Evolutionary conservation across 37 sponge, comb jelly and placozoan species (phyloP), one percentile per base, ranked within the genome.

Genomic region (Crambe crambe): DNA sequence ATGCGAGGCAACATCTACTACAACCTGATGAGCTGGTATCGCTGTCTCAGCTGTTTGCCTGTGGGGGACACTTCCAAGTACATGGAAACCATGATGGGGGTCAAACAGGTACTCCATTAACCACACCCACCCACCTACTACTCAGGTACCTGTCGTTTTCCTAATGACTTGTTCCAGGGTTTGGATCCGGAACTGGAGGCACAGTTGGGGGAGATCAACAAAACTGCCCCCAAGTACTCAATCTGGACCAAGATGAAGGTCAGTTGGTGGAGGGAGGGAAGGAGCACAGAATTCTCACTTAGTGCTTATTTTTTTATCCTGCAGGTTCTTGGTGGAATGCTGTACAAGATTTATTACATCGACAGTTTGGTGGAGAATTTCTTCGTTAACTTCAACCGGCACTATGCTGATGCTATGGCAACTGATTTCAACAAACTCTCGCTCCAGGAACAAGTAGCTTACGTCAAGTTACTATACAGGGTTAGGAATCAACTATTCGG

Each of bases 41-140:
- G 91, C n/a, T 87, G 81, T 39, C 74, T 94, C 38, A 43, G 86
- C 56, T 80, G 82, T 41, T 37, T 94, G 17, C 95, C 95, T 0
- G 59, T 94, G 31, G 85, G 85, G 20, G 89, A 94, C 76, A 80
- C 88, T 35, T 75, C 91, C 68, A 90, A 94, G 91, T 92, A 68
- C 76, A 92, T 92, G 92, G 95, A 94, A 58, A 94, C 91, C 43
- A 94, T 94, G 95, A 94, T 94, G 95, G 95, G 95, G 35, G 95
- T 94, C 22, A 94, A 94, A 43, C 95, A 87, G 90, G 90, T 89
- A 60, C 4, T n/a, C n/a, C n/a, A n/a, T n/a, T n/a, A n/a, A n/a
- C n/a, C n/a, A n/a, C n/a, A n/a, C n/a, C n/a, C n/a, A n/a, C n/a
- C n/a, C 51, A 6, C 12, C 12, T 47, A 47, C 6, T 47, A 47